These are phyloP conservation scores for Osmerus mordax DNA, from an alignment of 2,113 vertebrate genomes.

Conservation along the genomic window DNA sequence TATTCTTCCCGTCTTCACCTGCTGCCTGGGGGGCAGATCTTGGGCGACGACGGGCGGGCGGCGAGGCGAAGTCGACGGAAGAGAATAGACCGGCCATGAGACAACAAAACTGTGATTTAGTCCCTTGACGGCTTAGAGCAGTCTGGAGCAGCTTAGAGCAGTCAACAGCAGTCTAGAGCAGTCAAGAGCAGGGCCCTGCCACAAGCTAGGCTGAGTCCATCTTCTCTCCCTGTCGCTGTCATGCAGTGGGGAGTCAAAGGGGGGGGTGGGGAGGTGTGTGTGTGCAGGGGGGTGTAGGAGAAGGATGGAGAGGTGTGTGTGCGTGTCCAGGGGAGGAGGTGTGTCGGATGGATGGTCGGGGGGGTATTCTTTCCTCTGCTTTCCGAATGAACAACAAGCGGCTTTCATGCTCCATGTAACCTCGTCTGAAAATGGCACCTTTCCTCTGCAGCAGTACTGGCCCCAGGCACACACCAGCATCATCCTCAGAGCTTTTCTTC, in stretches of 20 bases:
- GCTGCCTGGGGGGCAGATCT: conserved; percentile 53
- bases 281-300: background rate
- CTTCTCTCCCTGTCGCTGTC: conserved; percentile 6
- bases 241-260: conserved; percentile 4
- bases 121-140: conserved; percentile 42
- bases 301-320: background rate
- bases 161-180: no score
- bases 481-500: background rate
- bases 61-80: conserved; percentile 22
- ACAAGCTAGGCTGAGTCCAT: conserved; percentile 33
- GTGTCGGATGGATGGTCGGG: conserved; percentile 21
- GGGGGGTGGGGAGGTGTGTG: background rate
- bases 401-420: conserved; percentile 53
- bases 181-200: conserved; percentile 22
- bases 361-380: conserved; percentile 27
- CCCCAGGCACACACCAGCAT: conserved; percentile 28
- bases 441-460: conserved; percentile 11
- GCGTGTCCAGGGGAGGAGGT: conserved; percentile 8
- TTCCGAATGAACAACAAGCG: conserved; percentile 39
- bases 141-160: background rate
- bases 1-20: conserved; percentile 51
- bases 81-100: conserved; percentile 40
- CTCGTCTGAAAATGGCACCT: conserved; percentile 46
- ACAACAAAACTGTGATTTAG: conserved; percentile 48
- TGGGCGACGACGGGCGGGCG: conserved; percentile 12